Evolutionary conservation across 2,113 vertebrate genomes (phyloP).

Genomic region (Mirounga angustirostris): DNA sequence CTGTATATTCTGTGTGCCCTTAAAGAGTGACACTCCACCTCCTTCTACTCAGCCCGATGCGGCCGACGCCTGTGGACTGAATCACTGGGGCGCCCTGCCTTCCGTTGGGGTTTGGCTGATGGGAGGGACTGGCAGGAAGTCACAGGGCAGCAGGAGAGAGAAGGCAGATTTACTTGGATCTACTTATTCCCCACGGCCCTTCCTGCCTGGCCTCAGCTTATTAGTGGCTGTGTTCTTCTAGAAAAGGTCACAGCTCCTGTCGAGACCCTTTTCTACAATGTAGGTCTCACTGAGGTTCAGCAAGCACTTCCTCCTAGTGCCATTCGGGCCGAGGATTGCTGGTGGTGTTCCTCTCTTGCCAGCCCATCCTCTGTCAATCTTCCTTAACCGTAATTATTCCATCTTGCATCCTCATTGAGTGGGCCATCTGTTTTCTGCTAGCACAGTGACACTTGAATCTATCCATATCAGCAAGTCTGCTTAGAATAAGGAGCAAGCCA

Average conservation of each 20-base stretch:
- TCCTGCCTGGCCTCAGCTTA: neutral
- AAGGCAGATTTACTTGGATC: neutral
- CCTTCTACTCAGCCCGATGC: neutral
- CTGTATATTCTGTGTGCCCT: neutral
- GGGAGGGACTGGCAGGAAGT: neutral
- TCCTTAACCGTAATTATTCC: neutral
- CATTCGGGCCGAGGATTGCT: neutral
- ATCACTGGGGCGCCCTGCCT: neutral
- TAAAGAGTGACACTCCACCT: neutral
- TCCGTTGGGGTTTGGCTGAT: conserved; percentile 33
- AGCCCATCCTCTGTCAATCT: neutral
- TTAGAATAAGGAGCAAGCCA: neutral
- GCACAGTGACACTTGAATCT: neutral
- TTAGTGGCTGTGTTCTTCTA: conserved; percentile 22
- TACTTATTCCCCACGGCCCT: neutral
- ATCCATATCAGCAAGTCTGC: neutral
- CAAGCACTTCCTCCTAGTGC: neutral
- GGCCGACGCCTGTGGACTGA: neutral
- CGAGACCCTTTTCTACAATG: neutral
- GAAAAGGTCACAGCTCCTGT: neutral
- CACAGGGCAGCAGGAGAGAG: conserved; percentile 13
- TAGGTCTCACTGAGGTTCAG: neutral
- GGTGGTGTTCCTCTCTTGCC: neutral
- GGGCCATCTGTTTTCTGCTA: conserved; percentile 42
- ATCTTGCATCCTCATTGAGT: neutral